Base-by-base conservation (phyloP, 37 sponge, comb jelly and placozoan species). In the Chondrilla cf. caribensis region DNA sequence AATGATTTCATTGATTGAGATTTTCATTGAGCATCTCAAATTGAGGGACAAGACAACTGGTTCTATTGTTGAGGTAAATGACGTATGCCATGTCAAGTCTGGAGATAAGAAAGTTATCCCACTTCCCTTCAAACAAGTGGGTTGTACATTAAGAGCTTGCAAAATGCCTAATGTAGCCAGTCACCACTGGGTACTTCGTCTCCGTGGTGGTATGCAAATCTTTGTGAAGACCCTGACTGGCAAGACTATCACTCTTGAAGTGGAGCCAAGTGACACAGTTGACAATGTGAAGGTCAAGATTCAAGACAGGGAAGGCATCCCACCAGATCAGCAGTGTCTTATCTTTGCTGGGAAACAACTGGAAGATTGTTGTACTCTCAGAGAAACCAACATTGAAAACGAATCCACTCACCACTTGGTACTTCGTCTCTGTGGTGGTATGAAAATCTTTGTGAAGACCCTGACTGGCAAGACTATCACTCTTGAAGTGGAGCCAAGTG, bases 171-270 rank as follows among this genome's bases (percentile, higher is more conserved):
- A n/a, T n/a, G n/a, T n/a, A n/a, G n/a, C n/a, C n/a, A n/a, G n/a
- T n/a, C n/a, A n/a, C n/a, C n/a, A n/a, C n/a, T n/a, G n/a, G n/a
- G n/a, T n/a, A n/a, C n/a, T 24, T 8, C 43, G 8, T 7, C n/a
- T n/a, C n/a, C 54, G 51, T 24, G 18, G 2, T 43, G 91, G 94
- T 21, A 97, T 97, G 97, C 95, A 94, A 54, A 97, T 97, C 51
- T 97, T 95, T 79, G 97, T 97, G 40, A 95, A 97, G 87, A 94
- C 97, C 22, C 88, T 95, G 70, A 97, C 93, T 25, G 95, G 98
- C 2, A 97, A 95, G 81, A 95, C 91, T 65, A 95, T 95, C 91
- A 92, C 95, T 37, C 90, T 97, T 6, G 93, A 95, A 36, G 98
- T 97, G 15, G 95, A 97, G 62, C 87, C 93, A 33, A 68, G 85